Evolutionary conservation across 2,888 invertebrate genomes (phyloP).

Genomic region (Leptothorax acervorum): DNA sequence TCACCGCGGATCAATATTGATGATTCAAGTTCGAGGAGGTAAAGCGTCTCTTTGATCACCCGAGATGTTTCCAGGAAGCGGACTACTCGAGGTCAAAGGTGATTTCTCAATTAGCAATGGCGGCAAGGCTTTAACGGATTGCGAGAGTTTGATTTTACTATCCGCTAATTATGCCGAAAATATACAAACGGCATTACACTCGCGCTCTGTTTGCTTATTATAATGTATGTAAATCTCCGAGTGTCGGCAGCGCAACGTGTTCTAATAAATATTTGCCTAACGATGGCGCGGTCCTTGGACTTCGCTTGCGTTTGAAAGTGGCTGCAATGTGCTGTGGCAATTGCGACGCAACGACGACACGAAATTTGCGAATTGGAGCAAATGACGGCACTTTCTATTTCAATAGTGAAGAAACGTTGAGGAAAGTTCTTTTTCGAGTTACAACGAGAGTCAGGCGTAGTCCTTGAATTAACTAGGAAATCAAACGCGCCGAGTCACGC

Average conservation of each 20-base stretch:
- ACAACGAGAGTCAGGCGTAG: not conserved
- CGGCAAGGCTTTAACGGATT: conserved; percentile 40
- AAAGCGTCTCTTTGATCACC: conserved; percentile 22
- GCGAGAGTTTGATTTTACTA: conserved; percentile 36
- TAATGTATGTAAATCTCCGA: conserved; percentile 71
- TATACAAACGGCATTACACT: conserved; percentile 50
- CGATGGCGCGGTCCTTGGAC: conserved; percentile 45
- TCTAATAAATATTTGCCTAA: conserved; percentile 70
- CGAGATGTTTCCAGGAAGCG: conserved; percentile 18
- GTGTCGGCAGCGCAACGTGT: conserved; percentile 41
- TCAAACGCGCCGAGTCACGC: not conserved
- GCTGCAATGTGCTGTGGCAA: not conserved
- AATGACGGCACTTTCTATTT: conserved; percentile 28
- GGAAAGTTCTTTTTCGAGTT: not conserved
- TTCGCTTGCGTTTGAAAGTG: conserved; percentile 36
- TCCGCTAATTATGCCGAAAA: conserved; percentile 64
- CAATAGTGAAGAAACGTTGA: not conserved
- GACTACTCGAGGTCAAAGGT: conserved; percentile 31
- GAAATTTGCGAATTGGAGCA: conserved; percentile 1
- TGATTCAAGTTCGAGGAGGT: conserved; percentile 13
- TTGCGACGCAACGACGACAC: not conserved
- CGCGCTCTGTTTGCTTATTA: conserved; percentile 68
- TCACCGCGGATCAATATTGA: conserved; percentile 18
- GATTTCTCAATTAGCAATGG: conserved; percentile 58
- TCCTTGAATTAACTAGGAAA: not conserved